Conservation (phyloP, 1,140 invertebrate genomes). For the Grapholita molesta region DNA sequence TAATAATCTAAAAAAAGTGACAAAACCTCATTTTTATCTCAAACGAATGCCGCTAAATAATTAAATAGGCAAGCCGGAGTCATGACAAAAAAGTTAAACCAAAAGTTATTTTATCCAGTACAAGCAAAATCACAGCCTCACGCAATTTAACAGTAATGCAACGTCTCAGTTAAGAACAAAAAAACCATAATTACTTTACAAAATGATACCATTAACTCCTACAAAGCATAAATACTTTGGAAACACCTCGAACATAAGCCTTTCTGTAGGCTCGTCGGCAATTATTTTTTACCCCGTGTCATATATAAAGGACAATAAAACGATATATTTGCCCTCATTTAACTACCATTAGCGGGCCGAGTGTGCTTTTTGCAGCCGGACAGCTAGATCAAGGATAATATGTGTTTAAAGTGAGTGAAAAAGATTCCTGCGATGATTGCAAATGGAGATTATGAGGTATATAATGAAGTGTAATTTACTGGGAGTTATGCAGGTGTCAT, state of each 20-base stretch:
- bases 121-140: not conserved
- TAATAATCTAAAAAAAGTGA: not conserved
- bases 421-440: not conserved
- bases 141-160: not conserved
- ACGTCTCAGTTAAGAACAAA: not conserved
- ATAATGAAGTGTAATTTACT: not conserved
- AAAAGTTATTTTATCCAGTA: not conserved
- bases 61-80: not conserved
- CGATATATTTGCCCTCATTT: conserved; percentile 32
- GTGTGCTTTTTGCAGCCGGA: not conserved
- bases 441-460: not conserved
- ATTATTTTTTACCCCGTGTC: conserved; percentile 7
- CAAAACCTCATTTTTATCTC: not conserved
- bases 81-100: not conserved
- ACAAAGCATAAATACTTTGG: not conserved
- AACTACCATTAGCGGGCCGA: conserved; percentile 26
- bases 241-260: not conserved
- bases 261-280: not conserved
- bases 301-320: conserved; percentile 29
- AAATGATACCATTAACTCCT: not conserved
- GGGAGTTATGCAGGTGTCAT: not conserved
- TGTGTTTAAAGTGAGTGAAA: not conserved
- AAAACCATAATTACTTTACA: not conserved
- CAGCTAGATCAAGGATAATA: conserved; percentile 2
- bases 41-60: not conserved